phyloP scores from a whole-genome alignment of 1,140 invertebrate species.

The Triops cancriformis region DNA sequence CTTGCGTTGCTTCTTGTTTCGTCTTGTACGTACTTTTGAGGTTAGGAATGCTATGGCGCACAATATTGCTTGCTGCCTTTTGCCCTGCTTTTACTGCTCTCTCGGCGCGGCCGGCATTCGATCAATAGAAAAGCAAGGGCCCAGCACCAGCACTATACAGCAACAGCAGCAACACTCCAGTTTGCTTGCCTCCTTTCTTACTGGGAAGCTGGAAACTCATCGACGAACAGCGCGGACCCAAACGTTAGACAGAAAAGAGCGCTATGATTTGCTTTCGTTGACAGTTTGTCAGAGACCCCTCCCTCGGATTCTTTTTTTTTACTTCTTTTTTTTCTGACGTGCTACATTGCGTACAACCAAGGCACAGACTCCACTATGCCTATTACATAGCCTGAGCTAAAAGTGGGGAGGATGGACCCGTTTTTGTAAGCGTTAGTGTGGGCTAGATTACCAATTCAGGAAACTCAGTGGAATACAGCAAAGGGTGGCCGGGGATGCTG shows the following conservation, averaged over 20 bases:
- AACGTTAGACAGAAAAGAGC: background rate
- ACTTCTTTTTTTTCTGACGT: background rate
- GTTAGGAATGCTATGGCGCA: background rate
- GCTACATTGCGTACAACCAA: background rate
- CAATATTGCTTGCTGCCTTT: slow-evolving; percentile 10
- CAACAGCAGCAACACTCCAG: slow-evolving; percentile 4
- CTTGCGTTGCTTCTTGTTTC: background rate
- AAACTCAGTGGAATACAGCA: background rate
- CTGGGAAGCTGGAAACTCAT: background rate
- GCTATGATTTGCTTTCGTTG: background rate
- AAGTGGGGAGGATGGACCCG: no score
- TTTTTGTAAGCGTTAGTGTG: background rate
- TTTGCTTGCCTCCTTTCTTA: background rate
- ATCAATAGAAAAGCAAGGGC: slow-evolving; percentile 10
- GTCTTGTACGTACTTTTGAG: background rate
- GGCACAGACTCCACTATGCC: background rate
- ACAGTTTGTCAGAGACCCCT: background rate
- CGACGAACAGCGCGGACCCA: background rate
- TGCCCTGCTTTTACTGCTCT: slow-evolving; percentile 10
- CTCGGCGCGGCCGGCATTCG: slow-evolving; percentile 6
- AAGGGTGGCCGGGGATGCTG: background rate
- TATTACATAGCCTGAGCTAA: no score
- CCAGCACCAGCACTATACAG: slow-evolving; percentile 7
- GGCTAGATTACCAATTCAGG: background rate
- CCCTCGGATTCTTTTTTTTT: background rate